Base-by-base conservation (phyloP, 1,140 invertebrate genomes). In the Branchinecta lynchi region DNA sequence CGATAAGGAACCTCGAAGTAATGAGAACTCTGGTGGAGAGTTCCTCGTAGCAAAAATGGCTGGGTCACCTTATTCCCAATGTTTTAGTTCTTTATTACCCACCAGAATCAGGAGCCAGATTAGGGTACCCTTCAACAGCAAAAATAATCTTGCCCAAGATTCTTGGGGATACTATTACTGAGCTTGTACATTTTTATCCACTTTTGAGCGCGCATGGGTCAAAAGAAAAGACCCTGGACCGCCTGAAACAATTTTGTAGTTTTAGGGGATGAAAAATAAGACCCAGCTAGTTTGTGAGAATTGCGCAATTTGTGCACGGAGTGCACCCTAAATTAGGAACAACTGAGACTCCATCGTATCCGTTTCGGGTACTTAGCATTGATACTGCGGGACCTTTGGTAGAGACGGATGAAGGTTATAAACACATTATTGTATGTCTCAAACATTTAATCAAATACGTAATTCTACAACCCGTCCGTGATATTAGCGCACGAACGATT, bases 291-390 rank as follows among this genome's bases (percentile, higher is more conserved):
- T n/a, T n/a, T n/a, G n/a, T n/a, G n/a, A 51, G 46, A 51, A 9
- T n/a, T 51, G 46, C n/a, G 9, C 9, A 9, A 51, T 51, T 51
- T 51, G 46, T 51, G 9, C 46, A 51, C 9, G 46, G n/a, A 51
- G 46, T 51, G n/a, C 9, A 51, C n/a, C 46, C 46, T 9, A n/a
- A 9, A 51, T 51, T 51, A 51, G 46, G 46, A n/a, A 9, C 9
- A 51, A 51, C 46, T 9, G 46, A 9, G 9, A 51, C 46, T 51
- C 9, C 46, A 51, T 51, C n/a, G 46, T 51, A 51, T 51, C 46
- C 46, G 46, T 51, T 51, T 51, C 9, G 46, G n/a, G n/a, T 51
- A 51, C 9, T 51, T 51, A 51, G 46, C 46, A 51, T 51, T 51
- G 46, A 51, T 51, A 51, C 46, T n/a, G 46, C 46, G n/a, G 46